Evolutionary conservation across 2,888 invertebrate species (phyloP), one percentile per base, ranked within the genome.

Genomic region (Euplagia quadripunctaria): DNA sequence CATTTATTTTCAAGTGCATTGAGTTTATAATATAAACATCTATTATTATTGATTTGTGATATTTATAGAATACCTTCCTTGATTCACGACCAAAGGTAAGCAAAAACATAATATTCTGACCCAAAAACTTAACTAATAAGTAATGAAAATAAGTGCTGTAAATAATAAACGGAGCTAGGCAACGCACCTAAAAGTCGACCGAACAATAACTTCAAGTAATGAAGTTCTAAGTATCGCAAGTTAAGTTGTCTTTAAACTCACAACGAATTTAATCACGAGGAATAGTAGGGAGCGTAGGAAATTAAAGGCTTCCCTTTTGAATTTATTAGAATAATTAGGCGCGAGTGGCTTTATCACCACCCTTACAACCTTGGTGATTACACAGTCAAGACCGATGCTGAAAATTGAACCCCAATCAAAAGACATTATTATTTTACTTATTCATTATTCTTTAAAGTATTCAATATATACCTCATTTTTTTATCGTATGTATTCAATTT

Each of bases 291-390:
- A 72, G 74, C 71, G 79, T 70, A 61, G 79, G 75, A 79, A 81
- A 78, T 79, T 74, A 83, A 77, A 81, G 73, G 46, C 17, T 74
- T 67, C 65, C 75, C 70, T 70, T 81, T 81, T 77, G 76, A 82
- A 83, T 83, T 83, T 83, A 84, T 84, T 81, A 76, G 75, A 79
- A 84, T 77, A 83, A 81, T 82, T 79, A 82, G 70, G 77, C 69
- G 77, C 79, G 74, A 82, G 79, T 82, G 74, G 79, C 81, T 77
- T 77, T 75, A 82, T 80, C 79, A 76, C 74, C 72, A 77, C 63
- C 52, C 67, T 66, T 52, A 72, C 66, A 70, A 65, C 43, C 79
- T 65, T 31, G 67, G 52, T 75, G 71, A 74, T 70, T 73, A 82
- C 73, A 72, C 69, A 72, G 73, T 70, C 73, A 16, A 71, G 52